Conservation (phyloP, 2,113 vertebrate species). For the Emydura subglobosa region DNA sequence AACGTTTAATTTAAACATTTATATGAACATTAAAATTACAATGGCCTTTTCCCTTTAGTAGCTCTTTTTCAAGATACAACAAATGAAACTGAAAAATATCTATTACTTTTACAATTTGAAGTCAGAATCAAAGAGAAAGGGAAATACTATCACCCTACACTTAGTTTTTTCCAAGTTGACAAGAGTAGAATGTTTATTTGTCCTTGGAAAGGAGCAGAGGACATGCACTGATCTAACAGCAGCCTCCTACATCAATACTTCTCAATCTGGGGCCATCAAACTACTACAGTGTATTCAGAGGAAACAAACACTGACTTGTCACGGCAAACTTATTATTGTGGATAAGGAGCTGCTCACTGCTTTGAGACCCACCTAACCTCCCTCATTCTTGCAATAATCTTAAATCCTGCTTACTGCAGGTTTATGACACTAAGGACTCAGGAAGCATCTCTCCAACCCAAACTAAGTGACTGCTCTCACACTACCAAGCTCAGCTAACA, state of each 20-base stretch:
- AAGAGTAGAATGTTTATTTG: neutral
- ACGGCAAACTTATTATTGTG: neutral
- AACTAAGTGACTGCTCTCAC: neutral
- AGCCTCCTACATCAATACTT: neutral
- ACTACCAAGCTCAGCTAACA: slow-evolving; percentile 28
- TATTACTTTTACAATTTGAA: neutral
- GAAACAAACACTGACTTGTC: neutral
- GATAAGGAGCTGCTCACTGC: neutral
- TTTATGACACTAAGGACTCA: neutral
- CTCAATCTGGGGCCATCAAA: neutral
- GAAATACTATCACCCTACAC: neutral
- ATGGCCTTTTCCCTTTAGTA: neutral
- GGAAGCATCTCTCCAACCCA: neutral
- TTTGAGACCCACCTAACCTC: neutral
- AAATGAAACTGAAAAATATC: neutral
- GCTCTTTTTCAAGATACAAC: neutral
- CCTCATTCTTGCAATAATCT: neutral
- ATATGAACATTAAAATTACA: neutral
- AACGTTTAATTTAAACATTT: neutral
- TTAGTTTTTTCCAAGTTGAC: neutral
- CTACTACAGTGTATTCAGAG: neutral
- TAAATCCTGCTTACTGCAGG: neutral
- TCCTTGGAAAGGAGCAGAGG: neutral
- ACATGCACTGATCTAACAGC: neutral
- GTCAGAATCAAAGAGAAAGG: neutral